Conservation (phyloP, 2,797 vertebrate species). For the Pipistrellus kuhlii region DNA sequence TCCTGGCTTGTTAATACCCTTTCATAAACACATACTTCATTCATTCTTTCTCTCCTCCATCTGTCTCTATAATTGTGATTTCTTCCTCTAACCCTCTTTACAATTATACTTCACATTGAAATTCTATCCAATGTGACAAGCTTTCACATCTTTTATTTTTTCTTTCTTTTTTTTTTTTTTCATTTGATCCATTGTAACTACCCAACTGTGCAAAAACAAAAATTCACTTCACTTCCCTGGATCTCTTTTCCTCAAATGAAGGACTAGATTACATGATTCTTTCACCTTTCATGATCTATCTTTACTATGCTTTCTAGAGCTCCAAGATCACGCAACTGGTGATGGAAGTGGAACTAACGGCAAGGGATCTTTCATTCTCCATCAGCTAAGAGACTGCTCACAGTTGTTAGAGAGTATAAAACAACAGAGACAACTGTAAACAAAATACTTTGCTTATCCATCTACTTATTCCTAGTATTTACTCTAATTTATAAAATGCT, state of each 20-base stretch:
- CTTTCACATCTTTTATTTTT: not conserved
- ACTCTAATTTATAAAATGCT: conserved; percentile 27
- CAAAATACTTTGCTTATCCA: conserved; percentile 2
- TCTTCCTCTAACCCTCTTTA: conserved; percentile 43
- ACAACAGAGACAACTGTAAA: not conserved
- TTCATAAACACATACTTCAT: conserved; percentile 32
- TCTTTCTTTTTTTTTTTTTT: not conserved
- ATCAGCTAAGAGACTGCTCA: not conserved
- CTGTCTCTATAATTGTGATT: not conserved
- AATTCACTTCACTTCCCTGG: not conserved
- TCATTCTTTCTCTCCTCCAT: not conserved
- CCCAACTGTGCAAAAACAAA: not conserved
- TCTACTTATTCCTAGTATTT: not conserved
- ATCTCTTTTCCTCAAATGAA: conserved; percentile 13
- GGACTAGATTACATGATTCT: not conserved
- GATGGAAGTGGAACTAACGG: not conserved
- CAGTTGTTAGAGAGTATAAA: not conserved
- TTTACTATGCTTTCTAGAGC: not conserved
- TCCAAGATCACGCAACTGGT: not conserved
- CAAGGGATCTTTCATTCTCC: not conserved
- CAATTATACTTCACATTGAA: conserved; percentile 30
- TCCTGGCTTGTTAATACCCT: not conserved
- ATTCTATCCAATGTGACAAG: conserved; percentile 27
- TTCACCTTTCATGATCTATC: not conserved
- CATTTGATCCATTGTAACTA: conserved; percentile 33